A percentile compares a stretch with the other conserved stretches of the same genome.
These are phyloP conservation scores for Colius striatus DNA, from an alignment of 2,113 vertebrate genomes.

Conservation along the genomic window DNA sequence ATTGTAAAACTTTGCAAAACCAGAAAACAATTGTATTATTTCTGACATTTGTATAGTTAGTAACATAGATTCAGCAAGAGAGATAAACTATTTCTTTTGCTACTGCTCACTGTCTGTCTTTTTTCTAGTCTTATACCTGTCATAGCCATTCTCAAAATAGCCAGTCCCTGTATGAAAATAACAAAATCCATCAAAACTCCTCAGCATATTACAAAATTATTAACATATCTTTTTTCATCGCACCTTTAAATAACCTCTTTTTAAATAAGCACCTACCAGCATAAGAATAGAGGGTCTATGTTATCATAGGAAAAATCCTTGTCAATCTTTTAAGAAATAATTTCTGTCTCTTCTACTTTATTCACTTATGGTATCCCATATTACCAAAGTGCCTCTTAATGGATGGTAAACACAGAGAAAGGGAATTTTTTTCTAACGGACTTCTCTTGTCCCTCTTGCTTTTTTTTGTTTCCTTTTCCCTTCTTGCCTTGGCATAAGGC, in stretches of 20 bases:
- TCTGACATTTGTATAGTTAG: neutral
- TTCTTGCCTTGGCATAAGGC: neutral
- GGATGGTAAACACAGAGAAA: neutral
- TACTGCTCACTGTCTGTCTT: neutral
- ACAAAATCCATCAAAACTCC: neutral
- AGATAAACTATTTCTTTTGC: neutral
- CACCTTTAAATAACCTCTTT: neutral
- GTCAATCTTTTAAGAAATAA: neutral
- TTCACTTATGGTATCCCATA: neutral
- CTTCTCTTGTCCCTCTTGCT: neutral
- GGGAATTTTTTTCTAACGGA: neutral
- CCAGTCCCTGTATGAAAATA: neutral
- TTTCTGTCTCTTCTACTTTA: neutral
- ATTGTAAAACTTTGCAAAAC: neutral
- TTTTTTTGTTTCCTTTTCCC: neutral
- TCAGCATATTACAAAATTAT: neutral
- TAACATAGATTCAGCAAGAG: neutral
- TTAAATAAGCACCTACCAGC: neutral
- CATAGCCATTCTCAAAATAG: neutral
- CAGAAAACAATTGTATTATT: neutral
- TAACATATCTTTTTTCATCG: neutral
- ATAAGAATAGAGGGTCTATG: neutral
- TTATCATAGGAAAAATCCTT: neutral
- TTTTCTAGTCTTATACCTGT: neutral
- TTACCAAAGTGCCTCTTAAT: neutral